phyloP scores from a whole-genome alignment of 2,888 invertebrate species.

The Cantharis rufa region DNA sequence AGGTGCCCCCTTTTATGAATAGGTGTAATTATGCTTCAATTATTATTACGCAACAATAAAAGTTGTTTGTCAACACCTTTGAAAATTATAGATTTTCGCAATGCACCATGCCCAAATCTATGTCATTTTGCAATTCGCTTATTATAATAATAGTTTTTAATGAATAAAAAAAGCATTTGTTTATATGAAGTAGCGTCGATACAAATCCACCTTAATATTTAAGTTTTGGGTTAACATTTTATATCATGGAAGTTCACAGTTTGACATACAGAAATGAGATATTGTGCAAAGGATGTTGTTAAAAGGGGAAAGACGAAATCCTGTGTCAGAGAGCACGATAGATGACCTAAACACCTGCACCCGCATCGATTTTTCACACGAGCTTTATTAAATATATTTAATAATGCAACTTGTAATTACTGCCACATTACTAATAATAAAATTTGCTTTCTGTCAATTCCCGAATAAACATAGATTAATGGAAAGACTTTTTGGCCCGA shows the following conservation, averaged over 20 bases:
- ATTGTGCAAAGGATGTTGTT: conserved; percentile 39
- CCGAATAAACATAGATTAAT: not conserved
- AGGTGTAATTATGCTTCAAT: conserved; percentile 38
- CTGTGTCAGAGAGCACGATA: conserved; percentile 51
- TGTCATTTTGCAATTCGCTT: not conserved
- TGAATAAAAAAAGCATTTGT: not conserved
- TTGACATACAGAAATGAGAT: conserved; percentile 38
- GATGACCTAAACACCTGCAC: conserved; percentile 52
- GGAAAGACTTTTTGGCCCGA: not conserved
- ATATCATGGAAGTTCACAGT: conserved; percentile 25
- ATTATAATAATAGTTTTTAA: not conserved
- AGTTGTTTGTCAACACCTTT: conserved; percentile 41
- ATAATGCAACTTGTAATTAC: conserved; percentile 1
- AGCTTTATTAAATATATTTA: conserved; percentile 30
- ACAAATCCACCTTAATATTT: conserved; percentile 4
- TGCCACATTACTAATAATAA: not conserved
- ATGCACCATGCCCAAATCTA: not conserved
- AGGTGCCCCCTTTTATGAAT: conserved; percentile 24
- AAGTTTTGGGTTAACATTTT: conserved; percentile 13
- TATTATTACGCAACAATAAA: conserved; percentile 40
- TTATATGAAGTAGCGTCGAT: not conserved
- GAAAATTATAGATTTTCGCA: conserved; percentile 29
- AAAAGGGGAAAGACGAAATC: conserved; percentile 46
- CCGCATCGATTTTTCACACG: conserved; percentile 51
- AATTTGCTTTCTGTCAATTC: not conserved